Conservation (phyloP, 2,888 invertebrate species). For the Megalurothrips usitatus region DNA sequence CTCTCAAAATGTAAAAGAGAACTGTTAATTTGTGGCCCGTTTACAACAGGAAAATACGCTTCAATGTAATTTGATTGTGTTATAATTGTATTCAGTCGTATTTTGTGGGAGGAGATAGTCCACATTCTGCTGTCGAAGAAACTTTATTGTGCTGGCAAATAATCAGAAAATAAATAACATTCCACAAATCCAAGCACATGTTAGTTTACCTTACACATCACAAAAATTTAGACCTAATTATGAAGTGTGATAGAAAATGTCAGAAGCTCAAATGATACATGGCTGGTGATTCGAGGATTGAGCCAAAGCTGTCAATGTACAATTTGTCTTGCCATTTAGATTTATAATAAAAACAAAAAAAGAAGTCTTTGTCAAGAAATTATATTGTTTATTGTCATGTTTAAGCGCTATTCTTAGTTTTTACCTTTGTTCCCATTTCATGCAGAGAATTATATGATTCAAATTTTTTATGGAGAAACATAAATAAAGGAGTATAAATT, state of each 20-base stretch:
- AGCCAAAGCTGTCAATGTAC: not conserved
- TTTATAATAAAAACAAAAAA: not conserved
- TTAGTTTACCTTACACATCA: too few species aligned
- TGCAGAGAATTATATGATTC: not conserved
- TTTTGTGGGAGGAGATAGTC: too few species aligned
- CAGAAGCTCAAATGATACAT: not conserved
- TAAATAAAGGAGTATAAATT: not conserved
- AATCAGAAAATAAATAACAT: too few species aligned
- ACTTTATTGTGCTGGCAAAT: too few species aligned
- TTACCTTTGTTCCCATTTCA: not conserved
- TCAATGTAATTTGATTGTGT: too few species aligned
- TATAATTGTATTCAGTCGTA: too few species aligned
- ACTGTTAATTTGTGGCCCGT: too few species aligned
- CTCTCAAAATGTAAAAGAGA: too few species aligned
- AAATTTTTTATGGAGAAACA: not conserved
- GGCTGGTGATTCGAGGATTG: not conserved
- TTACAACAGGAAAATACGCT: too few species aligned
- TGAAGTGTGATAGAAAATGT: not conserved
- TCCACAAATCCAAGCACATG: too few species aligned
- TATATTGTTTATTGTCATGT: not conserved
- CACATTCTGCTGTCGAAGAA: too few species aligned
- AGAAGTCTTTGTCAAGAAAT: not conserved
- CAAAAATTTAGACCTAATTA: not conserved
- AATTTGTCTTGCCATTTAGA: not conserved
- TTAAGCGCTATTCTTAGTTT: not conserved